Percentiles rank a stretch among this genome's conserved stretches.
Evolutionary conservation across 2,888 invertebrate genomes (phyloP).

Genomic region (Aporophyla lueneburgensis): DNA sequence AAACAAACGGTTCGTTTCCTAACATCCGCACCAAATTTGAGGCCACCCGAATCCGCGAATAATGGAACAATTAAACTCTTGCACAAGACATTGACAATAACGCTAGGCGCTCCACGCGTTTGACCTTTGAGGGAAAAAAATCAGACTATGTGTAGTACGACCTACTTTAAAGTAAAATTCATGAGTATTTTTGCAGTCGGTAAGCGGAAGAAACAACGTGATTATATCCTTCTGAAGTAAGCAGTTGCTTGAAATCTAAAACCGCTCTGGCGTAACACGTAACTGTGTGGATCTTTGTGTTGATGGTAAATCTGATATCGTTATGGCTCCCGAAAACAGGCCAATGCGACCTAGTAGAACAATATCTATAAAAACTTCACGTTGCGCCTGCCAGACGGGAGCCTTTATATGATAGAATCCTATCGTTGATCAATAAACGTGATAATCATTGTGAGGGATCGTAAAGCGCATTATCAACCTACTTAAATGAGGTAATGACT

Average conservation of each 20-base stretch:
- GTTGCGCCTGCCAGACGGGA: no score
- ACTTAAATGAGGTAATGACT: neutral
- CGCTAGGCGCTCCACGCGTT: slow-evolving; percentile 65
- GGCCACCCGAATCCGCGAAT: slow-evolving; percentile 69
- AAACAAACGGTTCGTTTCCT: slow-evolving; percentile 70
- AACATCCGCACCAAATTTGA: slow-evolving; percentile 75
- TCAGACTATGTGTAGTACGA: slow-evolving; percentile 47
- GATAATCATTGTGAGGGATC: neutral
- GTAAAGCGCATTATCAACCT: no score
- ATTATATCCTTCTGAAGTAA: neutral
- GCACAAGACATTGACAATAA: slow-evolving; percentile 76
- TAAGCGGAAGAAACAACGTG: slow-evolving; percentile 21
- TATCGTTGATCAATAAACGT: neutral
- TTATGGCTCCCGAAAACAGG: no score
- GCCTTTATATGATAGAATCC: neutral
- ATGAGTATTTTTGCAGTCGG: slow-evolving; percentile 23
- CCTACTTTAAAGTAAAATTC: slow-evolving; percentile 54
- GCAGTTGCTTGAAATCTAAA: neutral
- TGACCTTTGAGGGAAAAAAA: slow-evolving; percentile 58
- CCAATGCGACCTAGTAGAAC: no score
- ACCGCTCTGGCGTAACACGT: neutral
- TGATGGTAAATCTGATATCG: neutral
- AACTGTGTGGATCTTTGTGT: neutral
- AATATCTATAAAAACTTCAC: no score
- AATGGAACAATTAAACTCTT: slow-evolving; percentile 79